These are phyloP conservation scores for Drosophila fulvimacula DNA, from an alignment of 2,888 invertebrate genomes.

Conservation along the genomic window DNA sequence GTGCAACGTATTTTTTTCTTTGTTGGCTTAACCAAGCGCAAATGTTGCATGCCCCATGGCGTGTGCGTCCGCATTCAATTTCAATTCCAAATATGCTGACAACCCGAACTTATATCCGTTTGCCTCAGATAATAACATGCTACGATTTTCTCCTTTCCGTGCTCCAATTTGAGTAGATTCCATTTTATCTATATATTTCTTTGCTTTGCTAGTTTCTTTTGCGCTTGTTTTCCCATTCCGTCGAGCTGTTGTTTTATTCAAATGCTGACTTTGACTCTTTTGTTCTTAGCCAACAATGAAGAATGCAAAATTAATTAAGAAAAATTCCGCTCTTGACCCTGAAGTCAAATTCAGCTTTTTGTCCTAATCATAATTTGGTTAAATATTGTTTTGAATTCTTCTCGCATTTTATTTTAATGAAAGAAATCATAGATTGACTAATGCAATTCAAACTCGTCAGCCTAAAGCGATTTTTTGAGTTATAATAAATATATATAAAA, in stretches of 20 bases:
- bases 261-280: constrained; percentile 33
- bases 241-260: constrained; percentile 22
- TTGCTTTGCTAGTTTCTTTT: background rate
- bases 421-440: background rate
- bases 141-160: constrained; percentile 26
- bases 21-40: constrained; percentile 30
- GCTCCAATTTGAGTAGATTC: constrained; percentile 38
- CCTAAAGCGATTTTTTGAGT: too few relatives aligned
- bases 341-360: background rate
- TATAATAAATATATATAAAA: background rate
- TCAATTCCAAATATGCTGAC: constrained; percentile 68
- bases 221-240: constrained; percentile 9
- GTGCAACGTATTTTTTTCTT: constrained; percentile 19
- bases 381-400: background rate
- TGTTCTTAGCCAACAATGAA: constrained; percentile 24
- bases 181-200: background rate
- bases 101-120: constrained; percentile 41
- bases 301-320: constrained; percentile 46
- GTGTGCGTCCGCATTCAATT: constrained; percentile 48
- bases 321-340: constrained; percentile 5
- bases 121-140: constrained; percentile 35
- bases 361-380: background rate
- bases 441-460: background rate
- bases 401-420: background rate
- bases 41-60: constrained; percentile 41